Evolutionary conservation across 2,888 invertebrate species (phyloP).

Genomic region (Cotesia congregata): DNA sequence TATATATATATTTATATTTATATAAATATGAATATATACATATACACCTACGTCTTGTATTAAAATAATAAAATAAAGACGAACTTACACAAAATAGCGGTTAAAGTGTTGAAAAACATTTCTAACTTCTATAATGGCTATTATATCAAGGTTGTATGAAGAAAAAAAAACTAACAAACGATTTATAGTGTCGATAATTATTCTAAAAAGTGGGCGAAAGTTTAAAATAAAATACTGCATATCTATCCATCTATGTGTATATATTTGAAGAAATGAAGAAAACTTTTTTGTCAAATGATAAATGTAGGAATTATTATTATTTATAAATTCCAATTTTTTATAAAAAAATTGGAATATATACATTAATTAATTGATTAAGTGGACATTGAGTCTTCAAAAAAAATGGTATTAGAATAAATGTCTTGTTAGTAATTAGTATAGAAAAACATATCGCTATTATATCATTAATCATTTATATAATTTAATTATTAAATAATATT

Average conservation of each 20-base stretch:
- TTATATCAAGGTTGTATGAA: slow-evolving; percentile 63
- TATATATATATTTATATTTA: slow-evolving; percentile 17
- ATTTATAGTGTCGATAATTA: slow-evolving; percentile 59
- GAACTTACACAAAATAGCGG: neutral
- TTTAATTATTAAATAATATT: slow-evolving; percentile 39
- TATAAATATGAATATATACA: slow-evolving; percentile 24
- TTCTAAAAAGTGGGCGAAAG: slow-evolving; percentile 45
- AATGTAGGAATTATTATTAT: slow-evolving; percentile 54
- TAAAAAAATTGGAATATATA: slow-evolving; percentile 37
- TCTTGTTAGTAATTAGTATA: slow-evolving; percentile 57
- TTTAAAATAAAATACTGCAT: slow-evolving; percentile 57
- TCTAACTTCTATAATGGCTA: neutral
- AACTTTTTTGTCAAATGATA: slow-evolving; percentile 54
- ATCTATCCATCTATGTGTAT: slow-evolving; percentile 67
- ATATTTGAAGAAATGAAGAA: slow-evolving; percentile 60
- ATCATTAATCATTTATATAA: slow-evolving; percentile 50
- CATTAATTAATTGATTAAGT: slow-evolving; percentile 30
- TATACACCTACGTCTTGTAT: slow-evolving; percentile 22
- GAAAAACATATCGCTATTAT: slow-evolving; percentile 65
- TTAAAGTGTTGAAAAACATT: neutral
- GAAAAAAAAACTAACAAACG: slow-evolving; percentile 38
- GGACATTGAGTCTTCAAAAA: slow-evolving; percentile 40
- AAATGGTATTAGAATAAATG: slow-evolving; percentile 60
- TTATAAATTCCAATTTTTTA: slow-evolving; percentile 50
- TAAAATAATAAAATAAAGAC: slow-evolving; percentile 1